Base-by-base conservation (phyloP, 2,888 invertebrate genomes). In the Xiphydria camelus region DNA sequence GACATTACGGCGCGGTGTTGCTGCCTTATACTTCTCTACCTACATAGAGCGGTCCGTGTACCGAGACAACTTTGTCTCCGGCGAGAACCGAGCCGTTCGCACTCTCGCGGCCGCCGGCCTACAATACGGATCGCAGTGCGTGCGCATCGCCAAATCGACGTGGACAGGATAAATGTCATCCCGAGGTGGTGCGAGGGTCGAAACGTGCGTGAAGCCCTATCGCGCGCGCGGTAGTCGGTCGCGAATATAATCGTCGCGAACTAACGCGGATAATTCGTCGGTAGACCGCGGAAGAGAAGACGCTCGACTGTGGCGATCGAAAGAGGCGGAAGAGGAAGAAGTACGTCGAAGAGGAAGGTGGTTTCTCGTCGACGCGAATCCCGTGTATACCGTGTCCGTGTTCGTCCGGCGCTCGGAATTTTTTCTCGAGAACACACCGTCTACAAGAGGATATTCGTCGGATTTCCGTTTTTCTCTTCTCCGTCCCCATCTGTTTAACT, bases 31-130 rank as follows among this genome's bases (percentile, higher is more conserved):
- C 29, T 29, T 29, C n/a, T n/a, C 42, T 41, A 41, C 41, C 41
- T 35, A 41, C 41, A 35, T 34, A 41, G 22, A 19, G 42, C 36
- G 22, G 5, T 12, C 37, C 42, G 42, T 36, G 42, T 36, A 42
- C 34, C 42, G 42, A 42, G 42, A 36, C 42, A 42, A 42, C 42
- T 42, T 42, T 42, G 42, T 42, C 42, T 42, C 36, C 42, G 42
- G 36, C 36, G 25, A 42, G 42, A 36, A 34, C 34, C 42, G 35
- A 42, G 35, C 42, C 35, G 42, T 36, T 42, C 35, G 42, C 42
- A 42, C 42, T 42, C 42, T 37, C 35, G 42, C 36, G 37, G 34
- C 42, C 37, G 42, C 34, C 42, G 42, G 42, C 34, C 42, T 37
- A 34, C 42, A 36, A 37, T 25, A 26, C 37, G 42, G 42, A 42